Percentiles rank a stretch among this genome's conserved stretches.
Conservation (phyloP, 2,797 vertebrate species). For the Myripristis jacobus region DNA sequence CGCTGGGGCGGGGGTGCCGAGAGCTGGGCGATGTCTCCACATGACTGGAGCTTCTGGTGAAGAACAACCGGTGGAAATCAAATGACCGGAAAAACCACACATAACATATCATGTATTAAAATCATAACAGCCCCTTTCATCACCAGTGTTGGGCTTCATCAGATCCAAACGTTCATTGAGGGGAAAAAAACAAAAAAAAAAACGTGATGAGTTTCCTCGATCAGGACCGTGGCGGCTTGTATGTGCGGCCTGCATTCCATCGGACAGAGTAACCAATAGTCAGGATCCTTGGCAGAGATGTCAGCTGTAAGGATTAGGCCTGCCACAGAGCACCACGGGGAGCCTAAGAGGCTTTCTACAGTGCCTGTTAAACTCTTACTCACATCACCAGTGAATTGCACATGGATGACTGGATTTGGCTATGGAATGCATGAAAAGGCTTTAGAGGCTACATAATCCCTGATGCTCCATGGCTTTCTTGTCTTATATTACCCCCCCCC, state of each 20-base stretch:
- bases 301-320: constrained; percentile 65
- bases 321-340: constrained; percentile 55
- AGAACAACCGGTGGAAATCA: neutral
- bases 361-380: constrained; percentile 48
- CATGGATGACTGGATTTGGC: constrained; percentile 43
- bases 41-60: constrained; percentile 63
- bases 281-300: constrained; percentile 61
- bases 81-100: neutral
- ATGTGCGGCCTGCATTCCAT: constrained; percentile 49
- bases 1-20: constrained; percentile 45
- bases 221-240: constrained; percentile 24
- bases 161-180: constrained; percentile 1
- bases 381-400: constrained; percentile 40
- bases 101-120: neutral
- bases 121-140: neutral
- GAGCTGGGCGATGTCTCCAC: constrained; percentile 44
- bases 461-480: constrained; percentile 27
- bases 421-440: constrained; percentile 46
- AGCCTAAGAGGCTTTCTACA: constrained; percentile 46
- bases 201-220: constrained; percentile 35
- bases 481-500: constrained; percentile 48
- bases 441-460: constrained; percentile 39
- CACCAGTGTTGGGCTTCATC: neutral
- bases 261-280: constrained; percentile 51
- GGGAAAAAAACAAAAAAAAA: too few relatives aligned